Percentiles rank a stretch among this genome's conserved stretches.
Evolutionary conservation across 2,113 vertebrate genomes (phyloP).

Genomic region (Lophura nycthemera): DNA sequence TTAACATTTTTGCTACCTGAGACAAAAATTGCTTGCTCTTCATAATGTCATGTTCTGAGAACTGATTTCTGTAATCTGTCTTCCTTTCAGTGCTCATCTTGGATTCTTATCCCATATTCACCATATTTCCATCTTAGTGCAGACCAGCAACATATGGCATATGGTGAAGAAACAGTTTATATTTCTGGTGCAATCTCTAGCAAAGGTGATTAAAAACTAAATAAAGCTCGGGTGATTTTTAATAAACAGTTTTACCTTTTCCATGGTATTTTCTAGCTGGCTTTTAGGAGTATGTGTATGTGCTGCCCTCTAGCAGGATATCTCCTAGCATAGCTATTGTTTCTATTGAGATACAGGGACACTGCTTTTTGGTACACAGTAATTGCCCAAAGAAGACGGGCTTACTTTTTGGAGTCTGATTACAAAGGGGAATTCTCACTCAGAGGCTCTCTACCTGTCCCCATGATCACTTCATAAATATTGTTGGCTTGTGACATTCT

Average conservation of each 20-base stretch:
- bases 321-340: background rate
- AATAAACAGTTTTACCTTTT: background rate
- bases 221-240: background rate
- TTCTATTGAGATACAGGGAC: background rate
- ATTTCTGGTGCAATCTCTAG: background rate
- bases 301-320: conserved; percentile 58
- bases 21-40: background rate
- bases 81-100: background rate
- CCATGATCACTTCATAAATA: background rate
- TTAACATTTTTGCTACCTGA: conserved; percentile 13
- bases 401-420: background rate
- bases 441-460: background rate
- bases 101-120: background rate
- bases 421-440: background rate
- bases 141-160: background rate
- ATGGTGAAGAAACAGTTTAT: background rate
- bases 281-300: background rate
- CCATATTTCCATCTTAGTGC: background rate
- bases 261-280: background rate
- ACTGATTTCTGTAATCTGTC: background rate
- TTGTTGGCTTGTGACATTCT: background rate
- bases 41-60: background rate
- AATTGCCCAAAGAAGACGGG: background rate
- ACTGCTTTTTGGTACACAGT: background rate
- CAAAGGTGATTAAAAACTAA: conserved; percentile 17